Evolutionary conservation across 35 echinoderm and acorn worm species (phyloP), one percentile per base, ranked within the genome.

Genomic region (Amphiura filiformis): DNA sequence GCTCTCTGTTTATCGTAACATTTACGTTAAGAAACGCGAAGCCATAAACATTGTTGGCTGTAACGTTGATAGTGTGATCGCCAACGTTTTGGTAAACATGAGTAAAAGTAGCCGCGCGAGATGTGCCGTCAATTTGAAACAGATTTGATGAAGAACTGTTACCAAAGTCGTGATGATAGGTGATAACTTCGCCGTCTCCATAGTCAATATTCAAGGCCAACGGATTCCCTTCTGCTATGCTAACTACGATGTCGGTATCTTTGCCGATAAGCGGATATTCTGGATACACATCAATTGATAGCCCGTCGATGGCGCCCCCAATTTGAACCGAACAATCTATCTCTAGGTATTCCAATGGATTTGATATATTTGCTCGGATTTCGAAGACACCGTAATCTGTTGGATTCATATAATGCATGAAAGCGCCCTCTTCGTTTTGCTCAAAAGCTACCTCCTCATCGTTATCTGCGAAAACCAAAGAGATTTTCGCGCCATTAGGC

Each of bases 201-300:
- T 84, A 90, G 34, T 83, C 88, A 32, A 90, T 56, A 47, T 37
- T 70, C 13, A 90, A 64, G 38, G 57, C 75, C 13, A 90, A 15
- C 2, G 65, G 34, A 44, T 56, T 90, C 15, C 88, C 88, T 28
- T 28, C 37, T 32, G 35, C 76, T 31, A 90, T 37, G 11, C 9
- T 37, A 83, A 90, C 34, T 0, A 38, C 56, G 31, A 90, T 18
- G 13, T 15, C 33, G 7, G 38, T 1, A 35, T 90, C 37, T 39
- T 81, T 65, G 32, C 81, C 81, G 4, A 76, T 35, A 28, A 78
- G 26, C 36, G 61, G 79, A 20, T 32, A 23, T 40, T 35, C 15
- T 18, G 36, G 32, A 35, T 35, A 9, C 23, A 85, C 31, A 18
- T 85, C 0, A 14, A 75, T 41, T n/a, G 36, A 38, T 65, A 84